phyloP scores from a whole-genome alignment of 2,888 invertebrate genomes.

The Leptodirus hochenwartii region DNA sequence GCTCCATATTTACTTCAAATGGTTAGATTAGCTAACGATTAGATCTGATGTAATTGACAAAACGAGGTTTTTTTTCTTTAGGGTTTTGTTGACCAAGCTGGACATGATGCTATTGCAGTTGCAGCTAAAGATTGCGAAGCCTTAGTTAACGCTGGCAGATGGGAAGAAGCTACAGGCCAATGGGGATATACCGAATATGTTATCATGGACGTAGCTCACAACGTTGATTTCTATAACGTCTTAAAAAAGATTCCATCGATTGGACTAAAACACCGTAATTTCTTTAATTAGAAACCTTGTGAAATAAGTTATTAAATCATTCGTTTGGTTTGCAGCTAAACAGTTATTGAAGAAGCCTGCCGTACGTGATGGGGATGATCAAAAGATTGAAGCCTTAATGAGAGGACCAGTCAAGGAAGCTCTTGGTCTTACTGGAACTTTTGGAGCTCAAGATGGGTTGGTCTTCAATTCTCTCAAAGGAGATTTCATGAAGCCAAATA shows the following conservation, averaged over 20 bases:
- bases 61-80: constrained; percentile 8
- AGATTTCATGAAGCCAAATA: constrained; percentile 74
- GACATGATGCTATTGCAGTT: constrained; percentile 37
- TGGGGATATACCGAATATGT: constrained; percentile 47
- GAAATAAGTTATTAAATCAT: too few relatives aligned
- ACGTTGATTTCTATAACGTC: constrained; percentile 72
- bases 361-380: constrained; percentile 18
- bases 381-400: constrained; percentile 40
- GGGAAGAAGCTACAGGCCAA: constrained; percentile 15
- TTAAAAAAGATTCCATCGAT: constrained; percentile 26
- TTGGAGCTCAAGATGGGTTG: constrained; percentile 39
- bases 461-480: constrained; percentile 40
- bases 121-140: constrained; percentile 36
- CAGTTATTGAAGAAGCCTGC: too few relatives aligned
- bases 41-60: background rate
- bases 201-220: constrained; percentile 39
- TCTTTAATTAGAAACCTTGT: background rate
- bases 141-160: constrained; percentile 30
- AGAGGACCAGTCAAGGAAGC: constrained; percentile 45
- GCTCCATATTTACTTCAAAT: constrained; percentile 57
- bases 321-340: too few relatives aligned
- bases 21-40: constrained; percentile 26
- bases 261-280: background rate
- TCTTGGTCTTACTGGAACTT: constrained; percentile 45
- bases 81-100: constrained; percentile 51